phyloP scores from a whole-genome alignment of 2,797 vertebrate species.

The Hephaestus fuliginosus region DNA sequence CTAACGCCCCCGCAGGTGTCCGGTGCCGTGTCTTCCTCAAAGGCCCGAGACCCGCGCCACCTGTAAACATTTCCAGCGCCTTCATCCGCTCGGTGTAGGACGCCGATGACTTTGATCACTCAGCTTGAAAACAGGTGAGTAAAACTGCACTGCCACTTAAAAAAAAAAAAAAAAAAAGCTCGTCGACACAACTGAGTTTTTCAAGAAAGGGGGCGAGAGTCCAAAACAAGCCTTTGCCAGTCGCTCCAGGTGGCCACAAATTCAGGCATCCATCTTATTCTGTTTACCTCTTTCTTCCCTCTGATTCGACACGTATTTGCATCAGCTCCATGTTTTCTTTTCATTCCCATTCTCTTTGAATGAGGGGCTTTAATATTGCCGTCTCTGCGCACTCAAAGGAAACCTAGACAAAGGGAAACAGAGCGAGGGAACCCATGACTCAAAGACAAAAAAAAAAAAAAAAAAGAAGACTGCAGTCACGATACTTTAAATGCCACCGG shows the following conservation, averaged over 20 bases:
- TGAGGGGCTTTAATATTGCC: background rate
- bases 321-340: background rate
- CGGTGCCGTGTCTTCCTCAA: constrained; percentile 40
- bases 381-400: background rate
- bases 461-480: background rate
- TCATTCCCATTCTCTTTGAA: background rate
- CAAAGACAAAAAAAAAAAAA: background rate
- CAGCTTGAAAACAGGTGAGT: constrained; percentile 8
- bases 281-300: background rate
- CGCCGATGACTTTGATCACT: constrained; percentile 20
- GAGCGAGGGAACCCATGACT: constrained; percentile 3
- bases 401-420: background rate
- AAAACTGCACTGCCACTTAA: background rate
- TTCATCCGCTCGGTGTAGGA: constrained; percentile 10
- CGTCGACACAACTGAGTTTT: background rate
- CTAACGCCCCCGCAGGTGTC: constrained; percentile 46
- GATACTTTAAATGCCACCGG: background rate
- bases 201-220: background rate
- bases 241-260: no score
- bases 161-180: no score
- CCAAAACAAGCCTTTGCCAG: no score
- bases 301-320: constrained; percentile 18
- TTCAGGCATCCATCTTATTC: background rate
- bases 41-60: constrained; percentile 8
- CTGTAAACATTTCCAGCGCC: constrained; percentile 2